These are phyloP conservation scores for Macquaria australasica DNA, from an alignment of 2,113 vertebrate species.

Conservation along the genomic window DNA sequence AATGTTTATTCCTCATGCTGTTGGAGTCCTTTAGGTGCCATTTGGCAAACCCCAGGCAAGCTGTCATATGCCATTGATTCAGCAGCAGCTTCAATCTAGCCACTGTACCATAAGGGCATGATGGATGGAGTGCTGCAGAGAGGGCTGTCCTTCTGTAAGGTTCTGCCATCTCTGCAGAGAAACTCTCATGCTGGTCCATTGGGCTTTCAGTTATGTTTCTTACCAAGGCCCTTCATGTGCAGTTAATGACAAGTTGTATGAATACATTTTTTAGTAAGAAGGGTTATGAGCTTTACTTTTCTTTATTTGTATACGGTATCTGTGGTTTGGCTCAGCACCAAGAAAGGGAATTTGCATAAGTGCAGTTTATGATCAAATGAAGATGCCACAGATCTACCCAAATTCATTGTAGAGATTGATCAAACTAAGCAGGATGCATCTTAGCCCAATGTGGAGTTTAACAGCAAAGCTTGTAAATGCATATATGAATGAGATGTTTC, in stretches of 20 bases:
- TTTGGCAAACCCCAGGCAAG: slow-evolving; percentile 69
- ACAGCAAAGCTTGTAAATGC: neutral
- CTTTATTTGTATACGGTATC: neutral
- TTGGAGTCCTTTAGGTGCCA: slow-evolving; percentile 58
- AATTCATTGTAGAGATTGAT: slow-evolving; percentile 5
- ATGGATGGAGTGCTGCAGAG: slow-evolving; percentile 53
- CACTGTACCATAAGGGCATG: slow-evolving; percentile 49
- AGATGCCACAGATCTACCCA: neutral
- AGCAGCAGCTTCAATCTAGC: slow-evolving; percentile 44
- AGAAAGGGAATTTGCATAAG: neutral
- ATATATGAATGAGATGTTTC: neutral
- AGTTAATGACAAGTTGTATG: slow-evolving; percentile 31
- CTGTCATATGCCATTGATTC: slow-evolving; percentile 74
- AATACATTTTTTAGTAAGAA: neutral
- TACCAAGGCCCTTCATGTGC: slow-evolving; percentile 19
- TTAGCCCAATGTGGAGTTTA: neutral
- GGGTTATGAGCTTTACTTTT: neutral
- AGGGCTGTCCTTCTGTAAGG: slow-evolving; percentile 31
- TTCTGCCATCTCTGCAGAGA: slow-evolving; percentile 38
- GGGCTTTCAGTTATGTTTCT: slow-evolving; percentile 20
- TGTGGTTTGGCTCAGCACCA: slow-evolving; percentile 18
- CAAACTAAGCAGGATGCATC: neutral
- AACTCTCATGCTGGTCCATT: slow-evolving; percentile 16
- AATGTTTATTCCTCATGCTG: slow-evolving; percentile 46
- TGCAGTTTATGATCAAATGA: neutral